Evolutionary conservation across 2,797 vertebrate genomes (phyloP).

Genomic region (Thaleichthys pacificus): DNA sequence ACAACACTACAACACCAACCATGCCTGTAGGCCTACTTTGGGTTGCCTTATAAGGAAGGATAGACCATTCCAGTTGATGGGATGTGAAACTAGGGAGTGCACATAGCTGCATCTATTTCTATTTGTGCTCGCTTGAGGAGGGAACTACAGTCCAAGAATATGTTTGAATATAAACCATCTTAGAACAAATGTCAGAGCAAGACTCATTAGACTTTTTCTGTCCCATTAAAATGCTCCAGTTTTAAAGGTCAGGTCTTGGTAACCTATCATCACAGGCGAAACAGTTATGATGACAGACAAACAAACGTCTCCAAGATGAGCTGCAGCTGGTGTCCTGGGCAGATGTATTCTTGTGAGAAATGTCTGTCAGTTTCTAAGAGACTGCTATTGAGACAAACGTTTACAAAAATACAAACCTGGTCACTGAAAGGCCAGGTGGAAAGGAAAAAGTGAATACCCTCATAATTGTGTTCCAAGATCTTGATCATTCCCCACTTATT

Average conservation of each 20-base stretch:
- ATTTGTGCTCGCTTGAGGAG: slow-evolving; percentile 19
- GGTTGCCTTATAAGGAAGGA: slow-evolving; percentile 73
- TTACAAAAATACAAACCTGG: background rate
- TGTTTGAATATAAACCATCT: slow-evolving; percentile 5
- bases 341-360: slow-evolving; percentile 4
- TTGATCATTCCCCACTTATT: background rate
- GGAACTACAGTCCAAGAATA: slow-evolving; percentile 27
- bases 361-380: background rate
- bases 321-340: background rate
- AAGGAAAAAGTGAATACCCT: background rate
- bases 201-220: slow-evolving; percentile 13
- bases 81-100: slow-evolving; percentile 52
- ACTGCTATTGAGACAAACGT: background rate
- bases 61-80: slow-evolving; percentile 40
- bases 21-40: slow-evolving; percentile 40
- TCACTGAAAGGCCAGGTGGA: background rate
- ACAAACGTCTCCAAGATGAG: background rate
- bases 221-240: slow-evolving; percentile 17
- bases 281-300: slow-evolving; percentile 6
- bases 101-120: slow-evolving; percentile 49
- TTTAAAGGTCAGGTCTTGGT: background rate
- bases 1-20: slow-evolving; percentile 56
- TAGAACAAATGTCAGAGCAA: slow-evolving; percentile 10
- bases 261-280: slow-evolving; percentile 5
- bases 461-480: background rate